Conservation (phyloP, 2,888 invertebrate species). For the Hydrotaea cyrtoneurina region DNA sequence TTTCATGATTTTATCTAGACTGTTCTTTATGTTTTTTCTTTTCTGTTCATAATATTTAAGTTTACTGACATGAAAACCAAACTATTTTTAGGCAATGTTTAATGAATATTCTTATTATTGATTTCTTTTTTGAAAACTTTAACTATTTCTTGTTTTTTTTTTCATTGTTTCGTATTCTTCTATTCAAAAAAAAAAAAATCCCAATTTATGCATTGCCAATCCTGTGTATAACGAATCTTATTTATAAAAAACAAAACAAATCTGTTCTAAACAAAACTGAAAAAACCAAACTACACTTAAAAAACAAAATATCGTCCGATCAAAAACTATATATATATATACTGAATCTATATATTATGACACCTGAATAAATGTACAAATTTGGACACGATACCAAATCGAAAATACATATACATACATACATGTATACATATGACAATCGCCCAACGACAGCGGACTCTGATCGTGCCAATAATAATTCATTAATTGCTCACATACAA, state of each 20-base stretch:
- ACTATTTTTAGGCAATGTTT: slow-evolving; percentile 38
- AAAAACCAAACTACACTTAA: neutral
- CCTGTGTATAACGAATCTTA: slow-evolving; percentile 35
- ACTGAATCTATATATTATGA: no score
- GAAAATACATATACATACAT: neutral
- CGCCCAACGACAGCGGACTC: slow-evolving; percentile 77
- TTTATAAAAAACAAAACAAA: no score
- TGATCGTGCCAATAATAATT: slow-evolving; percentile 85
- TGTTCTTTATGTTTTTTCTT: neutral
- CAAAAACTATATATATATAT: slow-evolving; percentile 4
- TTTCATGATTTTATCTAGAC: neutral
- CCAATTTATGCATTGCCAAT: slow-evolving; percentile 49
- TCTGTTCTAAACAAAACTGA: neutral
- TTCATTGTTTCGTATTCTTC: slow-evolving; percentile 59
- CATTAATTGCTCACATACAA: slow-evolving; percentile 86
- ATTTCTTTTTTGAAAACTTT: slow-evolving; percentile 51
- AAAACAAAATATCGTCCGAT: slow-evolving; percentile 24
- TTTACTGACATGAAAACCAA: neutral
- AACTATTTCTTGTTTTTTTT: slow-evolving; percentile 55
- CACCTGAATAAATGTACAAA: neutral
- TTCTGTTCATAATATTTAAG: neutral
- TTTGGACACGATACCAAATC: neutral
- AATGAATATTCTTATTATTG: slow-evolving; percentile 43
- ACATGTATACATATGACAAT: neutral
- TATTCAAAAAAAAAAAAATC: slow-evolving; percentile 54